Conservation (phyloP, 2,888 invertebrate species). For the Thysanoteuthis rhombus region DNA sequence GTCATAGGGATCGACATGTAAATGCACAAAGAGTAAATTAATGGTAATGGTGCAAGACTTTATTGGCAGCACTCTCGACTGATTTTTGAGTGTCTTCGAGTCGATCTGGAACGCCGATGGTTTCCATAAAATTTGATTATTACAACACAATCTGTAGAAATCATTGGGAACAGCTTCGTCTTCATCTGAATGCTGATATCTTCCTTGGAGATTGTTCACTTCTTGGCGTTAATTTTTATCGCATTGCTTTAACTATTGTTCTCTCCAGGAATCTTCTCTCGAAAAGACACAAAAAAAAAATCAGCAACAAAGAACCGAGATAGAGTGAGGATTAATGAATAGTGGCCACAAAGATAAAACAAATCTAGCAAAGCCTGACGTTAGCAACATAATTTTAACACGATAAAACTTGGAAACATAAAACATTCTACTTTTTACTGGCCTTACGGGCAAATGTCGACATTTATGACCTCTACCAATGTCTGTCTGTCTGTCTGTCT, state of each 20-base stretch:
- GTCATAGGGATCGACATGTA: not conserved
- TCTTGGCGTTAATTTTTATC: not conserved
- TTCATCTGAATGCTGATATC: not conserved
- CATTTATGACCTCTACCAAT: too few relatives aligned
- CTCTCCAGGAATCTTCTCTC: not conserved
- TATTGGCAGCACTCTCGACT: not conserved
- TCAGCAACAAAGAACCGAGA: not conserved
- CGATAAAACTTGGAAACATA: not conserved
- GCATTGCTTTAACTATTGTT: not conserved
- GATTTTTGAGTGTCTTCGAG: not conserved
- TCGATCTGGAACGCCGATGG: not conserved
- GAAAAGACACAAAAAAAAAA: not conserved
- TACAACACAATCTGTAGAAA: too few relatives aligned
- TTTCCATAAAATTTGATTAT: not conserved
- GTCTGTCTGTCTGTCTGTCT: too few relatives aligned
- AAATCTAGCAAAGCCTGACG: not conserved
- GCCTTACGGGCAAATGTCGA: too few relatives aligned
- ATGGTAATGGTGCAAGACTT: not conserved
- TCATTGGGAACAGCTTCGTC: not conserved
- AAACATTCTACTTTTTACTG: not conserved
- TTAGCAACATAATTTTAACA: not conserved
- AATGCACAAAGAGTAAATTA: not conserved
- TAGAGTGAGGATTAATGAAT: not conserved
- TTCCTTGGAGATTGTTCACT: not conserved
- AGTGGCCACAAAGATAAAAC: not conserved